Conservation (phyloP, 2,888 invertebrate species). For the Cetonia aurata region DNA sequence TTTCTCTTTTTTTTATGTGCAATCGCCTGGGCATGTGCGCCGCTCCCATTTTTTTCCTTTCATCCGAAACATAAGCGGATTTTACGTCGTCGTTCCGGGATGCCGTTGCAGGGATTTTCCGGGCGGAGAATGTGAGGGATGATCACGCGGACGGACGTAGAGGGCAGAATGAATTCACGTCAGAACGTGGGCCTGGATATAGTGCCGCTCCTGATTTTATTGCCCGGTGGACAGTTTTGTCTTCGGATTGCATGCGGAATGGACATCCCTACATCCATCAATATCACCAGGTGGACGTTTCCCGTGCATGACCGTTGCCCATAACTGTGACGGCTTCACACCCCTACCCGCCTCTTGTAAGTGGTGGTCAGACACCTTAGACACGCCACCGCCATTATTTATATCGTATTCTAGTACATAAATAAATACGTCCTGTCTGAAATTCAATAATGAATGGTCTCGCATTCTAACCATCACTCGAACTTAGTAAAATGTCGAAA, state of each 20-base stretch:
- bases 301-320: slow-evolving; percentile 58
- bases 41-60: slow-evolving; percentile 24
- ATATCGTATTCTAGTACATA: slow-evolving; percentile 21
- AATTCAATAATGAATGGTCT: not conserved
- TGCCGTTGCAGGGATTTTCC: slow-evolving; percentile 26
- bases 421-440: slow-evolving; percentile 9
- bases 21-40: slow-evolving; percentile 35
- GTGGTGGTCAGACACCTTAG: slow-evolving; percentile 55
- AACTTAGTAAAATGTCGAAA: not conserved
- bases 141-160: slow-evolving; percentile 9
- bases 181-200: not conserved
- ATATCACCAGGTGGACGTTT: slow-evolving; percentile 55
- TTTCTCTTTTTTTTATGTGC: slow-evolving; percentile 48
- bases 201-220: slow-evolving; percentile 27
- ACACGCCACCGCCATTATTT: slow-evolving; percentile 51
- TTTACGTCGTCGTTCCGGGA: slow-evolving; percentile 30
- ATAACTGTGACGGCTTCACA: slow-evolving; percentile 55
- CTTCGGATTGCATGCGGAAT: slow-evolving; percentile 40
- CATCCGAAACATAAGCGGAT: slow-evolving; percentile 26
- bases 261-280: slow-evolving; percentile 49
- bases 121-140: slow-evolving; percentile 32
- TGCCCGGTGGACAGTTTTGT: slow-evolving; percentile 33
- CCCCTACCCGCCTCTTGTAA: slow-evolving; percentile 57
- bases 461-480: not conserved
- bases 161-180: slow-evolving; percentile 14